A percentile compares a stretch with the other conserved stretches of the same genome.
Conservation (phyloP, 1,140 invertebrate species). For the Thaumatotibia leucotreta region DNA sequence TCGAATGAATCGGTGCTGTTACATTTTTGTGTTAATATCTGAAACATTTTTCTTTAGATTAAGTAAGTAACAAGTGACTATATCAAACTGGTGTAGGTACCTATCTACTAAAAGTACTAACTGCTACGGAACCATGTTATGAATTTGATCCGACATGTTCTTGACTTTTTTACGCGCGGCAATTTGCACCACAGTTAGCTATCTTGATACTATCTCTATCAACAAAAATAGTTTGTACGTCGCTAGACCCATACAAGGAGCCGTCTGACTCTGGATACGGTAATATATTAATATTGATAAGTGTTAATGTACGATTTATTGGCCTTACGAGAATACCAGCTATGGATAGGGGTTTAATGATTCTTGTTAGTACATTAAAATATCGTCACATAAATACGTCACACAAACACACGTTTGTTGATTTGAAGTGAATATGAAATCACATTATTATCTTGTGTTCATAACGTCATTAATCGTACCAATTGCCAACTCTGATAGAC, state of each 20-base stretch:
- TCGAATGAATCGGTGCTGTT: no score
- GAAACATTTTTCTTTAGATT: no score
- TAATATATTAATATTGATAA: constrained; percentile 7
- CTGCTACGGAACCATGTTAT: background rate
- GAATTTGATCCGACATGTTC: background rate
- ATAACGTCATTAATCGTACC: no score
- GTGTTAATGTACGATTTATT: constrained; percentile 7
- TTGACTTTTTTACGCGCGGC: background rate
- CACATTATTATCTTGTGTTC: no score
- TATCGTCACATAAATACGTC: background rate
- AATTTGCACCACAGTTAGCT: background rate
- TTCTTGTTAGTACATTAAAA: background rate
- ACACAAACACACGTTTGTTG: background rate
- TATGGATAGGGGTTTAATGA: background rate
- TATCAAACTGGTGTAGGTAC: no score
- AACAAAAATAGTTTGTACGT: constrained; percentile 9
- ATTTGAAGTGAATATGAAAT: no score
- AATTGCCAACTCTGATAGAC: no score
- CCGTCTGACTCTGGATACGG: background rate
- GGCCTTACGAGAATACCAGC: background rate
- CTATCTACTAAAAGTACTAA: no score
- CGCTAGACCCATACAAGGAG: background rate
- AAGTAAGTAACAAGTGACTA: no score
- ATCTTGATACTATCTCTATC: constrained; percentile 11
- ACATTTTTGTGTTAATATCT: no score